Conservation (phyloP, 1,140 invertebrate species). For the Batillaria attramentaria region DNA sequence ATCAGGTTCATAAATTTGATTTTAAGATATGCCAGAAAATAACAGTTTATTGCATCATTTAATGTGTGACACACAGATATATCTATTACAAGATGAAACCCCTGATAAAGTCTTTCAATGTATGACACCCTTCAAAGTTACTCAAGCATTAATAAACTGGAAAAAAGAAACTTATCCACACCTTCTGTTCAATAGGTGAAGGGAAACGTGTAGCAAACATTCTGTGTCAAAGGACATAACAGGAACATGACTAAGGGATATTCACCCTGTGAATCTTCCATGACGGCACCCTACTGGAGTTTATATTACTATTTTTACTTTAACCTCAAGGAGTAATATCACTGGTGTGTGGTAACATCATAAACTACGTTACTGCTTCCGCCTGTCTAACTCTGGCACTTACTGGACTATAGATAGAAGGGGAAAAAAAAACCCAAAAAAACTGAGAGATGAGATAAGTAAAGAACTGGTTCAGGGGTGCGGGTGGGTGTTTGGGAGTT, state of each 20-base stretch:
- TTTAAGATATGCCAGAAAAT: background rate
- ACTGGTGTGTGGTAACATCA: background rate
- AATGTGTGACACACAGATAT: too few relatives aligned
- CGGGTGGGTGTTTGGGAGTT: background rate
- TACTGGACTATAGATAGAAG: background rate
- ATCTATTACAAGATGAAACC: too few relatives aligned
- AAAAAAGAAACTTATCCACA: too few relatives aligned
- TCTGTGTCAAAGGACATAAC: too few relatives aligned
- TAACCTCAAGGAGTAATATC: background rate
- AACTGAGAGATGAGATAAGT: background rate
- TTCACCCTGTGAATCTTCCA: background rate
- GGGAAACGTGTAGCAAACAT: too few relatives aligned
- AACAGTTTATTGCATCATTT: too few relatives aligned
- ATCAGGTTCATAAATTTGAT: background rate
- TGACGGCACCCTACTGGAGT: background rate
- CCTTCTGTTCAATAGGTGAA: too few relatives aligned
- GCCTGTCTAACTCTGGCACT: background rate
- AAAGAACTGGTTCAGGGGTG: background rate
- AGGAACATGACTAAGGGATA: too few relatives aligned
- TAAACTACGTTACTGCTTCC: background rate
- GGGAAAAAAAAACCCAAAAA: background rate
- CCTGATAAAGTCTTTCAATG: too few relatives aligned
- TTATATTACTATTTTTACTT: background rate
- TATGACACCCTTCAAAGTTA: too few relatives aligned
- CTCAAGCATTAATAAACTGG: too few relatives aligned